A percentile compares a stretch with the other conserved stretches of the same genome.
Evolutionary conservation across 2,113 vertebrate genomes (phyloP).

Genomic region (Xenopus tropicalis): UCB_Xtro_10.0 CM004444.2:37896001-37896500

Average conservation of each 20-base stretch:
- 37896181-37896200: not conserved
- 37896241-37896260: slow-evolving; percentile 25
- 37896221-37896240: no score
- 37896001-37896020: no score
- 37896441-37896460: slow-evolving; percentile 44
- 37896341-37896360: slow-evolving; percentile 3
- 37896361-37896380: slow-evolving; percentile 50
- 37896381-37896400: slow-evolving; percentile 50
- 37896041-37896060: no score
- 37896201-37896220: slow-evolving; percentile 22
- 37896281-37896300: slow-evolving; percentile 34
- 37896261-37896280: slow-evolving; percentile 51
- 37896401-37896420: slow-evolving; percentile 14
- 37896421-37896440: slow-evolving; percentile 53
- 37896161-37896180: not conserved
- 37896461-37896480: slow-evolving; percentile 55
- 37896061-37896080: no score
- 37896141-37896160: slow-evolving; percentile 1
- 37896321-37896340: not conserved
- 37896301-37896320: no score
- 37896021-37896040: no score
- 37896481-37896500: slow-evolving; percentile 48
- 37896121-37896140: not conserved
- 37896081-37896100: no score
- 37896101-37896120: not conserved